Evolutionary conservation across 1,140 invertebrate species (phyloP).

Genomic region (Drosophila carrolli): DNA sequence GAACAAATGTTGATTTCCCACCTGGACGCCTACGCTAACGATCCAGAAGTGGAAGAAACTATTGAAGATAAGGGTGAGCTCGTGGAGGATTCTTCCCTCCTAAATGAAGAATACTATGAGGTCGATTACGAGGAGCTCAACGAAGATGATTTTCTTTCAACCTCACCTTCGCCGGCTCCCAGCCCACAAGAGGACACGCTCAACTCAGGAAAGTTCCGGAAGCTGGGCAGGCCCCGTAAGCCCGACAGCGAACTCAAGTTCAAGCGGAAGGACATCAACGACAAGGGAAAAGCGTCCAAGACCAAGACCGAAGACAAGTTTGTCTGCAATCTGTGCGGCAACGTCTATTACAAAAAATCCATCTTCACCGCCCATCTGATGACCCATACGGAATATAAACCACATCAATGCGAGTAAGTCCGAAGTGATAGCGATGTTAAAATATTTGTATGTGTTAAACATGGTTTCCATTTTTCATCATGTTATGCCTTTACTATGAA

Average conservation of each 20-base stretch:
- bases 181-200: constrained; percentile 26
- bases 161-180: constrained; percentile 34
- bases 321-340: constrained; percentile 70
- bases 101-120: constrained; percentile 27
- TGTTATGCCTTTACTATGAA: neutral
- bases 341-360: constrained; percentile 64
- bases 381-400: constrained; percentile 68
- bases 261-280: constrained; percentile 42
- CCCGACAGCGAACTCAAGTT: constrained; percentile 51
- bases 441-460: no score
- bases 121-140: constrained; percentile 25
- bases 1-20: neutral
- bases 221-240: constrained; percentile 54
- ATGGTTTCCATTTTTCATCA: no score
- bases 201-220: constrained; percentile 50
- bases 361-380: constrained; percentile 66
- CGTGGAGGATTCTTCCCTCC: neutral
- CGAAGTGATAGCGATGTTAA: no score
- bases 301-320: constrained; percentile 9
- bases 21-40: constrained; percentile 28
- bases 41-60: constrained; percentile 1
- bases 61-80: constrained; percentile 25
- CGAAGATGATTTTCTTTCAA: constrained; percentile 44
- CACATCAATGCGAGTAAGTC: constrained; percentile 80
- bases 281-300: neutral